These are phyloP conservation scores for Hippocampus mohnikei DNA, from an alignment of 2,113 vertebrate genomes.

Conservation along the genomic window DNA sequence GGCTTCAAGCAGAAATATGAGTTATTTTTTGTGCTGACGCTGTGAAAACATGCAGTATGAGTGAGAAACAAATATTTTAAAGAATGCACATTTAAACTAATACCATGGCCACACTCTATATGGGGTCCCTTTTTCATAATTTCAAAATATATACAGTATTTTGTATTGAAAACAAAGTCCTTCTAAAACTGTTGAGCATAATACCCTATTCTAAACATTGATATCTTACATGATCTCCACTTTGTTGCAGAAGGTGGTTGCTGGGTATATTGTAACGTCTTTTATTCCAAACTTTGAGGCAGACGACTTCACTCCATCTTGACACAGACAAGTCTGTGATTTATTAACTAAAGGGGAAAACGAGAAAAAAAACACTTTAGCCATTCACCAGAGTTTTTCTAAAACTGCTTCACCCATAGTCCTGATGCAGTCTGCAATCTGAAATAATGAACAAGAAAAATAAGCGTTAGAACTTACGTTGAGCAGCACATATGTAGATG, in stretches of 20 bases:
- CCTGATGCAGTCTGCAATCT: neutral
- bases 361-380: neutral
- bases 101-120: neutral
- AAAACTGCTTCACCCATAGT: neutral
- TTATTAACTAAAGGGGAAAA: conserved; percentile 23
- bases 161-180: neutral
- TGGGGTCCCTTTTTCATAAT: neutral
- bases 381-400: neutral
- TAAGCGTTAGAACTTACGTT: conserved; percentile 44
- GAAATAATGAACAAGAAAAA: neutral
- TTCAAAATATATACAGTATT: neutral
- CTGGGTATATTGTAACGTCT: conserved; percentile 57
- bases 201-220: neutral
- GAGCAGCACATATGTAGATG: conserved; percentile 41
- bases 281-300: accelerated
- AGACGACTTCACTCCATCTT: accelerated
- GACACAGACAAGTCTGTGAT: conserved; percentile 53
- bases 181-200: neutral
- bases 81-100: neutral
- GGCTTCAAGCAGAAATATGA: conserved; percentile 57
- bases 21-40: conserved; percentile 36
- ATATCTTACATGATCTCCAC: conserved; percentile 67
- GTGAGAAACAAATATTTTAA: neutral
- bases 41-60: conserved; percentile 23
- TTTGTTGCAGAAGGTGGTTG: conserved; percentile 42